Evolutionary conservation across 2,113 vertebrate genomes (phyloP).

Genomic region (Burhinus bistriatus): DNA sequence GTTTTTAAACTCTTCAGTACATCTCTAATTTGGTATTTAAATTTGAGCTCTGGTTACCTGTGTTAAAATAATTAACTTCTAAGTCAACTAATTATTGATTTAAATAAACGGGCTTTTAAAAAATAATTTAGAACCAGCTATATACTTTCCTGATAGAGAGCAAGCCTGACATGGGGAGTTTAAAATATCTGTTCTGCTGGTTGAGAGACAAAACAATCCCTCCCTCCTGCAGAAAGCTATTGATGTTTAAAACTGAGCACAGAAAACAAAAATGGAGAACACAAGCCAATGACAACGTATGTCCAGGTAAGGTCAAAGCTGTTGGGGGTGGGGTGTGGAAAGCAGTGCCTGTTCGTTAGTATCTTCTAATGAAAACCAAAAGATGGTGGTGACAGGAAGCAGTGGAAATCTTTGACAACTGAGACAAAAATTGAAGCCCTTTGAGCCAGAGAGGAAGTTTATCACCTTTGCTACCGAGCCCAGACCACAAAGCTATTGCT

Average conservation of each 20-base stretch:
- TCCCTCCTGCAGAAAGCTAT: background rate
- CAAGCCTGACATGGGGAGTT: background rate
- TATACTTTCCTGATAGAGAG: background rate
- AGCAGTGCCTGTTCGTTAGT: background rate
- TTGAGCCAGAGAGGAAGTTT: background rate
- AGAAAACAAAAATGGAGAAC: background rate
- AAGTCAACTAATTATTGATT: background rate
- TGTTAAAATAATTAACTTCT: background rate
- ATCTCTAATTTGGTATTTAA: background rate
- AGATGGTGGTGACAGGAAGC: background rate
- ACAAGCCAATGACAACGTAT: background rate
- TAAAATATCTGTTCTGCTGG: background rate
- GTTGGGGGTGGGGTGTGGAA: fast-evolving
- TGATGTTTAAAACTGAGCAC: background rate
- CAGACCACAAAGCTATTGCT: background rate
- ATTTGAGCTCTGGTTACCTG: background rate
- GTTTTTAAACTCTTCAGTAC: background rate
- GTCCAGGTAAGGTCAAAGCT: background rate
- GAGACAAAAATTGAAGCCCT: background rate
- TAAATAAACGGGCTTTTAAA: background rate
- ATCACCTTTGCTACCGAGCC: background rate
- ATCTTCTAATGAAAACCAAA: background rate
- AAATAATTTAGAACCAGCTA: background rate
- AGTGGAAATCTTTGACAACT: background rate
- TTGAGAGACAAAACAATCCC: background rate